These are phyloP conservation scores for Monochamus saltuarius DNA, from an alignment of 1,140 invertebrate genomes.

Conservation along the genomic window DNA sequence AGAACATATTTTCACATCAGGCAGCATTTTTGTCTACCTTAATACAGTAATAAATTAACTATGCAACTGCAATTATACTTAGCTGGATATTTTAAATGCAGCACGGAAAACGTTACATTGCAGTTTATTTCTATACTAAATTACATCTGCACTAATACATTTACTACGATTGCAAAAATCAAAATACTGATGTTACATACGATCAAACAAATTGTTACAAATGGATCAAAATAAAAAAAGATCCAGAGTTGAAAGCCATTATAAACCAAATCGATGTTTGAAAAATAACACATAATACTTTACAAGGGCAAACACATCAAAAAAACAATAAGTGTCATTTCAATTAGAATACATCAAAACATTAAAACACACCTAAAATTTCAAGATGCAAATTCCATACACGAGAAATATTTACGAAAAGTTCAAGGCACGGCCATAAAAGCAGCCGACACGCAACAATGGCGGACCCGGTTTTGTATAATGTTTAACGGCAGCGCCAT, in stretches of 20 bases:
- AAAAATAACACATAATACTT: conserved; percentile 32
- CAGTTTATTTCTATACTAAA: no score
- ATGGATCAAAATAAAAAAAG: no score
- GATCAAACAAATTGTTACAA: no score
- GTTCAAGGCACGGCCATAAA: conserved; percentile 45
- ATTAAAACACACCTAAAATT: conserved; percentile 35
- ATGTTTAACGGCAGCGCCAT: conserved; percentile 36
- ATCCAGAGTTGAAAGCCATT: conserved; percentile 36
- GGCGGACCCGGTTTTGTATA: conserved; percentile 47
- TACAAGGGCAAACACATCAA: conserved; percentile 15
- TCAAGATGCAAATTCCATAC: conserved; percentile 20
- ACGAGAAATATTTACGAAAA: conserved; percentile 36
- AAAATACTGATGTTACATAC: no score
- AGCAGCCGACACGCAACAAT: conserved; percentile 48
- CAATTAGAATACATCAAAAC: conserved; percentile 14
- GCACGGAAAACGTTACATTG: no score
- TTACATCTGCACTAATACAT: no score
- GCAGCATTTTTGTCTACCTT: no score
- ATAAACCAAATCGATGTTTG: conserved; percentile 45
- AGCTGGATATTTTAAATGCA: no score
- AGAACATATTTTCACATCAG: no score
- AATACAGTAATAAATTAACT: no score
- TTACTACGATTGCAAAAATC: no score
- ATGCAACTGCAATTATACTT: no score
- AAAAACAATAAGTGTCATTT: conserved; percentile 18